A percentile compares a stretch with the other conserved stretches of the same genome.
phyloP scores from a whole-genome alignment of 2,888 invertebrate genomes.

The Clunio marinus region DNA sequence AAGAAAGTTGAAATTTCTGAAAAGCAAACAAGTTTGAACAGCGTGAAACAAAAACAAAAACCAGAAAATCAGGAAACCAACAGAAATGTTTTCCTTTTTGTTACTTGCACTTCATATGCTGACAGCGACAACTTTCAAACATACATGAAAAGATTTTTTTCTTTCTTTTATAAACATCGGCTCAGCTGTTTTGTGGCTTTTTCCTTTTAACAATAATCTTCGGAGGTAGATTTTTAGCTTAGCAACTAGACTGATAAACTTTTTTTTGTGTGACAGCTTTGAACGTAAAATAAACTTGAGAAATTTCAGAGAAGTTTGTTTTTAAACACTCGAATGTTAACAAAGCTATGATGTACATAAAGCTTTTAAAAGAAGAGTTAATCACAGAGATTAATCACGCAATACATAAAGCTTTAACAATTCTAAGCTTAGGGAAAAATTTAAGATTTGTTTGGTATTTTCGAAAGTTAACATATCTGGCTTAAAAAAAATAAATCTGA shows the following conservation, averaged over 20 bases:
- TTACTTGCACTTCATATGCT: neutral
- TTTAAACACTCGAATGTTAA: neutral
- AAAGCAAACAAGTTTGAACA: neutral
- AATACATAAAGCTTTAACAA: too few relatives aligned
- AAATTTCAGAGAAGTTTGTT: neutral
- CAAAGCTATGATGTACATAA: neutral
- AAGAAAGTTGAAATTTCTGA: neutral
- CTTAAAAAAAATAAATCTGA: too few relatives aligned
- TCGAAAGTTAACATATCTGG: too few relatives aligned
- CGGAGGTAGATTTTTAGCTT: too few relatives aligned
- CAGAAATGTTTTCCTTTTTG: neutral
- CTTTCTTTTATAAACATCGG: neutral
- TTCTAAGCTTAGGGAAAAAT: too few relatives aligned
- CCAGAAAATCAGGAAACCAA: neutral
- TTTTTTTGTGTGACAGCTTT: too few relatives aligned
- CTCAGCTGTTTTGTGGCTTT: conserved; percentile 30
- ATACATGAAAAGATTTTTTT: neutral
- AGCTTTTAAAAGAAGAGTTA: neutral
- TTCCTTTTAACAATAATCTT: neutral
- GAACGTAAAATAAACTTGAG: too few relatives aligned
- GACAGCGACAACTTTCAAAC: conserved; percentile 8
- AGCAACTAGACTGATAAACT: too few relatives aligned
- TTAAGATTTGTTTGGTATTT: too few relatives aligned
- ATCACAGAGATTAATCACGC: too few relatives aligned
- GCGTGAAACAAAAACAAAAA: neutral